A percentile compares a stretch with the other conserved stretches of the same genome.
Conservation (phyloP, 2,888 invertebrate species). For the Smittia aterrima region DNA sequence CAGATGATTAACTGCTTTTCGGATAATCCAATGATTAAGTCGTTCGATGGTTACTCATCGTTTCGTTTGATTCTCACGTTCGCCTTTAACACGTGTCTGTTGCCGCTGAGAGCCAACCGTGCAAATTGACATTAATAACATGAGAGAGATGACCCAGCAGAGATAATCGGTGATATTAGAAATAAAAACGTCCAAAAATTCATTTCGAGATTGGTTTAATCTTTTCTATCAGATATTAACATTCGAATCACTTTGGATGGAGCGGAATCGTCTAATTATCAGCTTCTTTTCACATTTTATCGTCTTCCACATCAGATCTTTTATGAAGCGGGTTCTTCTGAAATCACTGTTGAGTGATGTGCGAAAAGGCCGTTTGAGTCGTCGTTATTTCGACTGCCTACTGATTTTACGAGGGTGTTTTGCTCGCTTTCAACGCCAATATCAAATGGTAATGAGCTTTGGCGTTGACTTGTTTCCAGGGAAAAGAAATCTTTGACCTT, state of each 20-base stretch:
- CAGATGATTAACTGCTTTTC: too few relatives aligned
- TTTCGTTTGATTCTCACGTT: background rate
- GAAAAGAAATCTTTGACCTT: slow-evolving; percentile 11
- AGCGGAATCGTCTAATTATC: background rate
- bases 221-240: background rate
- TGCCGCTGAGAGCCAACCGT: background rate
- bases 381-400: slow-evolving; percentile 30
- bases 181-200: background rate
- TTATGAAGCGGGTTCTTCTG: background rate
- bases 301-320: background rate
- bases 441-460: background rate
- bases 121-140: background rate
- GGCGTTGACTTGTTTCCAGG: background rate
- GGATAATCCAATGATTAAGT: too few relatives aligned
- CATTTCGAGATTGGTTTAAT: background rate
- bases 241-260: background rate
- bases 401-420: slow-evolving; percentile 28
- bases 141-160: background rate
- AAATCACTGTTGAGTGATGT: background rate
- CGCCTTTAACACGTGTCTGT: background rate
- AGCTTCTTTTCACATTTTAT: background rate
- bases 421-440: background rate
- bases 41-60: too few relatives aligned
- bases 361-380: background rate
- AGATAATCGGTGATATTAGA: background rate